A percentile compares a stretch with the other conserved stretches of the same genome.
Evolutionary conservation across 2,888 invertebrate species (phyloP).

Genomic region (Ormyrus labotus): DNA sequence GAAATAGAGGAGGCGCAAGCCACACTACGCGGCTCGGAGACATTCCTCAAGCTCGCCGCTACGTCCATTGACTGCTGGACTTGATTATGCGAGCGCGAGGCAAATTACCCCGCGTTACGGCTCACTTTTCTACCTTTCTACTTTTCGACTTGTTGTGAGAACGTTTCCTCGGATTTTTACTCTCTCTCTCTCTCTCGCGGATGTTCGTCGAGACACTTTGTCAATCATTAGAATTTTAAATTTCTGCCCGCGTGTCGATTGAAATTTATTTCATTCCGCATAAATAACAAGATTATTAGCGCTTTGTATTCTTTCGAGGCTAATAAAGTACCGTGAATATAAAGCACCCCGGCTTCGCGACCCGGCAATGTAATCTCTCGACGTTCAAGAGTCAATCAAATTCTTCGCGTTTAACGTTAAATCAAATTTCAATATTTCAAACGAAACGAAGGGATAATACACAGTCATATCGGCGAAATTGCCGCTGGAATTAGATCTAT

Average conservation of each 20-base stretch:
- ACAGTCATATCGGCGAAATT: too few relatives aligned
- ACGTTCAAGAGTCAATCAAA: too few relatives aligned
- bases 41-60: not conserved
- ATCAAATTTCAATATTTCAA: too few relatives aligned
- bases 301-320: too few relatives aligned
- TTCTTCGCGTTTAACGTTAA: too few relatives aligned
- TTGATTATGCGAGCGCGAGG: constrained; percentile 7
- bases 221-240: constrained; percentile 18
- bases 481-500: too few relatives aligned
- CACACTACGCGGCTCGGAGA: constrained; percentile 19
- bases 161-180: not conserved
- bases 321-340: too few relatives aligned
- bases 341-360: too few relatives aligned
- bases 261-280: not conserved
- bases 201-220: not conserved
- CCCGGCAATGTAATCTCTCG: too few relatives aligned
- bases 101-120: not conserved
- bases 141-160: constrained; percentile 20
- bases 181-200: not conserved
- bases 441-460: too few relatives aligned
- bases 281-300: not conserved
- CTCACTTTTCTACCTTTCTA: not conserved
- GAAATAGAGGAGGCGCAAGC: constrained; percentile 28
- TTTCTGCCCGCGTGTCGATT: not conserved
- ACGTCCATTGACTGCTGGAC: constrained; percentile 35